Conservation (phyloP, 1,140 invertebrate genomes). For the Holcopasites calliopsidis region DNA sequence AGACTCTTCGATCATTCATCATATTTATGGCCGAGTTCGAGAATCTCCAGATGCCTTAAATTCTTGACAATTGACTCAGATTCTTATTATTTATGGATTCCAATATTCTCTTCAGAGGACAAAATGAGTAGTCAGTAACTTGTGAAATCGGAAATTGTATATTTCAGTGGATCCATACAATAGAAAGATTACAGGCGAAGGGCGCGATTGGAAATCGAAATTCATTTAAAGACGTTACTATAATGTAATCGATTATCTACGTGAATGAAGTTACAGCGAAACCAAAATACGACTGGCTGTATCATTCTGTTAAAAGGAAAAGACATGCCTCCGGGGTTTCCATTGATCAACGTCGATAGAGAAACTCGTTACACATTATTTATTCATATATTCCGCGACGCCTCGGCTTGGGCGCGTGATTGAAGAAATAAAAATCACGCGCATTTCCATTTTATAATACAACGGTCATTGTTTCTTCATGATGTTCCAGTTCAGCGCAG, state of each 20-base stretch:
- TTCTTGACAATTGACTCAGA: no score
- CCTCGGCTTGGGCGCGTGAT: neutral
- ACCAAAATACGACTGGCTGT: slow-evolving; percentile 11
- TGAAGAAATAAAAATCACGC: neutral
- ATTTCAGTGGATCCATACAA: slow-evolving; percentile 38
- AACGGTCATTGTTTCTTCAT: neutral
- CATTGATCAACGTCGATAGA: neutral
- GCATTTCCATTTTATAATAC: neutral
- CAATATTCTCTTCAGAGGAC: no score
- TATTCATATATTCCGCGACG: neutral
- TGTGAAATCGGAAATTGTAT: slow-evolving; percentile 40
- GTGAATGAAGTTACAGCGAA: slow-evolving; percentile 34
- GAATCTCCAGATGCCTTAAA: no score
- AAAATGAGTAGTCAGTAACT: neutral
- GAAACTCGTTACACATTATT: neutral
- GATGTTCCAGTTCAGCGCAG: neutral
- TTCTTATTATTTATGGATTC: no score
- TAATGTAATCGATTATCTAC: slow-evolving; percentile 25
- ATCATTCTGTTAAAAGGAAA: neutral
- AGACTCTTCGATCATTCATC: no score
- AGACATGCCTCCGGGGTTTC: neutral
- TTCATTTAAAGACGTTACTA: slow-evolving; percentile 31
- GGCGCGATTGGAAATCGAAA: slow-evolving; percentile 46
- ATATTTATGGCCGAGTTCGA: no score
- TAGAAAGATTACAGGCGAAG: slow-evolving; percentile 44